Conservation (phyloP, 2,113 vertebrate genomes). For the Microcebus jonahi region DNA sequence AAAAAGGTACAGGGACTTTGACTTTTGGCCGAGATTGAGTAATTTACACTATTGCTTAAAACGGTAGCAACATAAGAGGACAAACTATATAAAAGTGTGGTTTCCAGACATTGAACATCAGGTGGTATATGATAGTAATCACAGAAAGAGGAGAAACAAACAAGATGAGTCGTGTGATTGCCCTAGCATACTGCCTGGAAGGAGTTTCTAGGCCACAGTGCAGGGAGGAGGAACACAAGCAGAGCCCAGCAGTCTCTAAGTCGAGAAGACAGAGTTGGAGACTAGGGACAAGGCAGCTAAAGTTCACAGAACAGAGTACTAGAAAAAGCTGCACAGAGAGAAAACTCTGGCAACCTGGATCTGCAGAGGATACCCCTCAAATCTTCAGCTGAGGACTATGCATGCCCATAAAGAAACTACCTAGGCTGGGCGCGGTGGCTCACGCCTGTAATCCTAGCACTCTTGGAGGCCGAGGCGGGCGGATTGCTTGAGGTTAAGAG, state of each 20-base stretch:
- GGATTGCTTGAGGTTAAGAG: no score
- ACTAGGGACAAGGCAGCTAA: neutral
- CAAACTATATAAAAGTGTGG: neutral
- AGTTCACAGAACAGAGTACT: neutral
- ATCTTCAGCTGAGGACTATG: no score
- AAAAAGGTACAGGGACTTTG: conserved; percentile 1
- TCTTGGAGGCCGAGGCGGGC: no score
- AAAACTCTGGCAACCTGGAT: no score
- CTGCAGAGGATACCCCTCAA: no score
- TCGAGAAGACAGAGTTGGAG: neutral
- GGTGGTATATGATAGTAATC: neutral
- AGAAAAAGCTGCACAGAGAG: no score
- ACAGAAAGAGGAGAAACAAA: neutral
- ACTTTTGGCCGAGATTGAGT: neutral
- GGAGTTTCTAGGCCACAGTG: neutral
- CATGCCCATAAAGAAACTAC: no score
- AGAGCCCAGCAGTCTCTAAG: neutral
- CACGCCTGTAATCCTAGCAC: no score
- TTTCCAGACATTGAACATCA: neutral
- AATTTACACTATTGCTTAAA: neutral
- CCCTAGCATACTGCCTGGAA: neutral
- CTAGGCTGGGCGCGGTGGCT: no score
- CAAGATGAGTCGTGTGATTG: neutral
- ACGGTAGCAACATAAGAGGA: neutral
- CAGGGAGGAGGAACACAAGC: neutral